Evolutionary conservation across 2,888 invertebrate genomes (phyloP).

Genomic region (Argyresthia albistria): DNA sequence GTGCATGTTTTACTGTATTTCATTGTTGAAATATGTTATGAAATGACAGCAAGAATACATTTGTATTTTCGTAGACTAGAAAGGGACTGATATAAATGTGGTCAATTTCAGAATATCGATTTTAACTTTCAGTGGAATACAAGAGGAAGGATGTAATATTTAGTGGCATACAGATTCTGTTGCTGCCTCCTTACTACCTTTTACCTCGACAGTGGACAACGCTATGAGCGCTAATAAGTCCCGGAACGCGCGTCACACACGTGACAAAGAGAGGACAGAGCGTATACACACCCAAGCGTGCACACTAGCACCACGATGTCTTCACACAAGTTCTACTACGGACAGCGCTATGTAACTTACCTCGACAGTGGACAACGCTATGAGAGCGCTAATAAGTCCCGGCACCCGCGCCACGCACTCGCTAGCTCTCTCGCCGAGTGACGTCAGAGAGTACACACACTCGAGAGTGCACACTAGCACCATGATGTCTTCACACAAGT

Average conservation of each 20-base stretch:
- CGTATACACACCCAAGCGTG: slow-evolving; percentile 90
- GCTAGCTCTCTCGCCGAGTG: slow-evolving; percentile 91
- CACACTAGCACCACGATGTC: slow-evolving; percentile 90
- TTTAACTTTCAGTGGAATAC: no score
- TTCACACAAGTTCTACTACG: neutral
- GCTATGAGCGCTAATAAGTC: neutral
- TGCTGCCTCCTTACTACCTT: neutral
- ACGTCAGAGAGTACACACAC: slow-evolving; percentile 94
- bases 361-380: neutral
- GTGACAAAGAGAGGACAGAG: slow-evolving; percentile 87
- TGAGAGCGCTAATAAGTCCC: slow-evolving; percentile 76
- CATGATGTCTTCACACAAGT: slow-evolving; percentile 83
- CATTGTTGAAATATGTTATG: no score
- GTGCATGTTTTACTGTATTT: no score
- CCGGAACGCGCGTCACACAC: neutral
- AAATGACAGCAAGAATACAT: no score
- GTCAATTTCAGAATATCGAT: no score
- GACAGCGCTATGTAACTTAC: neutral
- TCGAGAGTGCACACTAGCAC: slow-evolving; percentile 95
- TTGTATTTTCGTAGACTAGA: no score
- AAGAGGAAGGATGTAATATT: no score
- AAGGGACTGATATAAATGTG: no score
- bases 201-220: neutral
- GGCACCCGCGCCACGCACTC: slow-evolving; percentile 89
- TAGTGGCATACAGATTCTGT: no score